Percentiles rank a stretch among this genome's conserved stretches.
These are phyloP conservation scores for Oryzias curvinotus DNA, from an alignment of 2,113 vertebrate genomes.

Conservation along the genomic window DNA sequence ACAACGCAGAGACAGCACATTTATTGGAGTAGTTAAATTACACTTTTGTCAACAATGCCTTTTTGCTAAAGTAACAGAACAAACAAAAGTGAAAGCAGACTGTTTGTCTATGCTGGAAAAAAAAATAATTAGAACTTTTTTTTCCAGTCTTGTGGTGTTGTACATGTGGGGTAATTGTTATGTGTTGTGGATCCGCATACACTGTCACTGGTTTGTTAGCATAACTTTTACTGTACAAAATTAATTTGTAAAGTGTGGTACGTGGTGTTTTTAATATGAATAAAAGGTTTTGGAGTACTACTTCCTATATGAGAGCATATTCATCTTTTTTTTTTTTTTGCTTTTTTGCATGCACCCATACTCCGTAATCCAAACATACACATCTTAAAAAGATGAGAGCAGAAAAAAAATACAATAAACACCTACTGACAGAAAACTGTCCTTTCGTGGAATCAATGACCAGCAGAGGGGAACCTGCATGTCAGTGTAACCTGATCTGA, in stretches of 20 bases:
- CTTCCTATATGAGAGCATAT: not conserved
- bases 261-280: slow-evolving; percentile 69
- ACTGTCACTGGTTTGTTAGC: slow-evolving; percentile 48
- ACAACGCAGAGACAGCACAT: slow-evolving; percentile 57
- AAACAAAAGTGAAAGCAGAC: slow-evolving; percentile 2
- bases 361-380: not conserved
- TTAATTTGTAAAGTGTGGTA: slow-evolving; percentile 35
- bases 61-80: slow-evolving; percentile 1
- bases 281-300: slow-evolving; percentile 53
- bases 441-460: slow-evolving; percentile 56
- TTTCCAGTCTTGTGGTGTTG: slow-evolving; percentile 16
- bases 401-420: slow-evolving; percentile 12
- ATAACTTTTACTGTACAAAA: slow-evolving; percentile 34
- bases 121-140: not conserved
- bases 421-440: slow-evolving; percentile 51
- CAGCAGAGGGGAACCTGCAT: slow-evolving; percentile 54
- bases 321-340: not conserved
- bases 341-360: not conserved
- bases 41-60: slow-evolving; percentile 29
- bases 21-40: slow-evolving; percentile 54
- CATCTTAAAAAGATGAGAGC: not conserved
- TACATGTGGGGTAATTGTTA: slow-evolving; percentile 26
- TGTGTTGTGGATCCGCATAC: slow-evolving; percentile 48
- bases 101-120: not conserved
- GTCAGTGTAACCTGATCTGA: slow-evolving; percentile 63